Evolutionary conservation across 2,888 invertebrate species (phyloP), one percentile per base, ranked within the genome.

Genomic region (Metalampra italica): DNA sequence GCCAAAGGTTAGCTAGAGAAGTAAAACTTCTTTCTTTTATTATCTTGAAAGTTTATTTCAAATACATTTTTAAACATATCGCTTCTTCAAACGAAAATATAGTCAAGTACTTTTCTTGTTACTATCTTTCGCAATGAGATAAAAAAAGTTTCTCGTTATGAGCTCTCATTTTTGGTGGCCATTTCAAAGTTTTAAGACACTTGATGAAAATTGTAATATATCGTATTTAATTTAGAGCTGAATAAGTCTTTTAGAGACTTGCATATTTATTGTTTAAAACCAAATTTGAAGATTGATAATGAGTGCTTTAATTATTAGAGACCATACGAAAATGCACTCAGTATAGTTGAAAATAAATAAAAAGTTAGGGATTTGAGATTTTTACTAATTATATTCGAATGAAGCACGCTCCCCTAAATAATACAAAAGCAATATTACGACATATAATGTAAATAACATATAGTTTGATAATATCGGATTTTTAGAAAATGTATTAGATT

Each of bases 391-490:
- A 78, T 73, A 81, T 78, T 78, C 72, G 65, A 81, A 81, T 65
- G 77, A 80, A 72, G 85, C 87, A 87, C 87, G 83, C 85, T 84
- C 88, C 88, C 87, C 87, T 75, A 81, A 75, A 81, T 84, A 86
- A 88, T 77, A 83, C 78, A 83, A 87, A 89, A 89, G 89, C 89
- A 89, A 89, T 89, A 89, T 78, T 86, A 87, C 78, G 88, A 88
- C 85, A 88, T 87, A 88, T 87, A 89, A 83, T 53, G 85, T 88
- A 87, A 81, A 88, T 82, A 82, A 76, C 64, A 79, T 86, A 88
- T 88, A 89, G 88, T 88, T 89, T 89, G 87, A 72, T 89, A 89
- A 82, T 82, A 80, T 82, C 77, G 79, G 76, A 82, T 86, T 88
- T 89, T 87, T 88, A 88, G 87, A 75, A 82, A 86, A 87, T 82